These are phyloP conservation scores for Lordiphosa fenestrarum DNA, from an alignment of 2,888 invertebrate species.

Conservation along the genomic window DNA sequence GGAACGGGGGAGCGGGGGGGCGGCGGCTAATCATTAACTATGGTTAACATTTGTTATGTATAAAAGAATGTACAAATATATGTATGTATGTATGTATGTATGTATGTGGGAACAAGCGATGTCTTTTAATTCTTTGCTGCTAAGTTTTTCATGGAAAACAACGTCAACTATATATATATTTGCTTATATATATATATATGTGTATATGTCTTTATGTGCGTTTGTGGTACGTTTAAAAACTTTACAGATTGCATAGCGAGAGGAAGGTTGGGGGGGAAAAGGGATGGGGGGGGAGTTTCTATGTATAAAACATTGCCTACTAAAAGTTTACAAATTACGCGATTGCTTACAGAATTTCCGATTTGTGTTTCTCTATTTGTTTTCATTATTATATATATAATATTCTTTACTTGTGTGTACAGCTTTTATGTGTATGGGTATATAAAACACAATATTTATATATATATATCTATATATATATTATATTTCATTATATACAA, in stretches of 20 bases:
- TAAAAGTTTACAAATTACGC: slow-evolving; percentile 58
- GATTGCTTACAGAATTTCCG: slow-evolving; percentile 60
- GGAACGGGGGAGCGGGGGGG: too few relatives aligned
- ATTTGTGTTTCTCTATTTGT: slow-evolving; percentile 21
- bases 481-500: slow-evolving; percentile 26
- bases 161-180: slow-evolving; percentile 53
- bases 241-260: slow-evolving; percentile 9
- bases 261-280: too few relatives aligned
- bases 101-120: neutral
- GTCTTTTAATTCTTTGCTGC: slow-evolving; percentile 5
- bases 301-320: slow-evolving; percentile 60
- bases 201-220: slow-evolving; percentile 15
- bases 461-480: slow-evolving; percentile 31
- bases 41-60: too few relatives aligned
- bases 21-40: too few relatives aligned
- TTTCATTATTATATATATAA: slow-evolving; percentile 16
- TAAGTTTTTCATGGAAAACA: slow-evolving; percentile 67
- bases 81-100: neutral
- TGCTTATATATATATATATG: slow-evolving; percentile 13
- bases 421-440: neutral
- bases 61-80: slow-evolving; percentile 1
- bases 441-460: slow-evolving; percentile 15
- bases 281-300: neutral
- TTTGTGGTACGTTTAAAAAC: slow-evolving; percentile 40
- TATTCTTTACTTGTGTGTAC: slow-evolving; percentile 7